phyloP scores from a whole-genome alignment of 2,888 invertebrate species.

The Gastrophysa polygoni region DNA sequence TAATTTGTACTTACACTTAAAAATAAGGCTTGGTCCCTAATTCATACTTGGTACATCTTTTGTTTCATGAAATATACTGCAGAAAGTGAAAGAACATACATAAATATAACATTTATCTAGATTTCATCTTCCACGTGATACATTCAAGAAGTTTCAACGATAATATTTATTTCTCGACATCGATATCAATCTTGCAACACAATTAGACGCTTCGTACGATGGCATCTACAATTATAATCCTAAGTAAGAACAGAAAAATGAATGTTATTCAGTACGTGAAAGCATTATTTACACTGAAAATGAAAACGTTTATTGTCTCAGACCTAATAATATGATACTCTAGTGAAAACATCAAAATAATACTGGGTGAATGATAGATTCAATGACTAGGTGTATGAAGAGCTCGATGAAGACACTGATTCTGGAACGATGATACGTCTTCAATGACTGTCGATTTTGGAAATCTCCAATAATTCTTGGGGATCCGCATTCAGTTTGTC shows the following conservation, averaged over 20 bases:
- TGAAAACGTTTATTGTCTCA: not conserved
- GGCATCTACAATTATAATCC: no score
- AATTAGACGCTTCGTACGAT: no score
- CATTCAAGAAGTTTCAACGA: no score
- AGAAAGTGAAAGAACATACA: no score
- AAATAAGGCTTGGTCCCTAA: conserved; percentile 37
- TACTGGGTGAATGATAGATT: not conserved
- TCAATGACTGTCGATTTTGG: conserved; percentile 47
- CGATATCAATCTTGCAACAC: not conserved
- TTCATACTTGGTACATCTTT: no score
- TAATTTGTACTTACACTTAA: not conserved
- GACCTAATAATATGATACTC: not conserved
- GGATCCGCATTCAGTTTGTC: conserved; percentile 62
- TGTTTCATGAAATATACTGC: no score
- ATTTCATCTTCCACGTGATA: no score
- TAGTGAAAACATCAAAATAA: not conserved
- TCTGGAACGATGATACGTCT: not conserved
- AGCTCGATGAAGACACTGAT: not conserved
- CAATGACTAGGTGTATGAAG: not conserved
- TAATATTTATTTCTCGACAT: not conserved
- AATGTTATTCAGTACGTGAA: not conserved
- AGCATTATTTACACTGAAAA: not conserved
- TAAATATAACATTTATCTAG: no score
- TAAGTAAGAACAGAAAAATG: not conserved
- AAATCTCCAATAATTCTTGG: conserved; percentile 69